A percentile compares a stretch with the other conserved stretches of the same genome.
Conservation (phyloP, 1,140 invertebrate genomes). For the Drosophila kanapiae region DNA sequence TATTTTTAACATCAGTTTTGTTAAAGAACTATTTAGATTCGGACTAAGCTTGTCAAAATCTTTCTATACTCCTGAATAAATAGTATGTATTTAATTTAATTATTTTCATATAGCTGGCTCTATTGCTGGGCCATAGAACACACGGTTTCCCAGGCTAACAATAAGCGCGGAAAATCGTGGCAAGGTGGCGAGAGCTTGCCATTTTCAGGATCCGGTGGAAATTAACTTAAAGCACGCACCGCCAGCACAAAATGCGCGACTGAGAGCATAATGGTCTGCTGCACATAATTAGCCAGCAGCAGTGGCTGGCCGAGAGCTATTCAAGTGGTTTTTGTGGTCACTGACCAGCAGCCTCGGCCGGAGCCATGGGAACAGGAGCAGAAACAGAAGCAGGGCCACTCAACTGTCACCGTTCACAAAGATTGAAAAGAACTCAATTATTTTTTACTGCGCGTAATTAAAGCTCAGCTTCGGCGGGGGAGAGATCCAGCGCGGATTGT, state of each 20-base stretch:
- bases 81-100: not conserved
- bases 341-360: constrained; percentile 31
- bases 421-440: constrained; percentile 82
- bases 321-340: constrained; percentile 63
- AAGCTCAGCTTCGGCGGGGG: constrained; percentile 40
- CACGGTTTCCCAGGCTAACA: constrained; percentile 23
- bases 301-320: constrained; percentile 30
- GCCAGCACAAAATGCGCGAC: constrained; percentile 44
- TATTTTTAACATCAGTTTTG: not conserved
- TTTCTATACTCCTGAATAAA: not conserved
- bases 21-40: not conserved
- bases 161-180: constrained; percentile 35
- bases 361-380: constrained; percentile 9
- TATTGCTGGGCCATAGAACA: not conserved
- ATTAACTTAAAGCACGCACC: constrained; percentile 77
- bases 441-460: constrained; percentile 76
- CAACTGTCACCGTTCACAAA: constrained; percentile 51
- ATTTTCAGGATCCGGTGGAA: constrained; percentile 63
- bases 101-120: not conserved
- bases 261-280: constrained; percentile 69
- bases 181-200: constrained; percentile 47
- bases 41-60: not conserved
- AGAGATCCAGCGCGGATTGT: constrained; percentile 29
- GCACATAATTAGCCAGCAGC: constrained; percentile 70
- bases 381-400: not conserved